Conservation (phyloP, 23 tunicate genomes). For the Pegea sp. region DNA sequence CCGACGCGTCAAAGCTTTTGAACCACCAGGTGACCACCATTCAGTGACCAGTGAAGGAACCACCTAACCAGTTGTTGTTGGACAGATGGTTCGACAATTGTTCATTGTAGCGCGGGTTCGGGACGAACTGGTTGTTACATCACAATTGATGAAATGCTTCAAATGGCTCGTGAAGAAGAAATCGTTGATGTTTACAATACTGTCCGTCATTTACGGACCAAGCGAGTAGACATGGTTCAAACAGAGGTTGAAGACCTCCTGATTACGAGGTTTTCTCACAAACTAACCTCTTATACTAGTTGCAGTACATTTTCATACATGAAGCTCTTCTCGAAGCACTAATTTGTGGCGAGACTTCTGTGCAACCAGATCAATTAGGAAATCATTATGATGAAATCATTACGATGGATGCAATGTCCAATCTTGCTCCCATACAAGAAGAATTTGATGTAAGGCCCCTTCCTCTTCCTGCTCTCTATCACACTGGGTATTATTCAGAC, state of each 20-base stretch:
- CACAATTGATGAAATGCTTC: slow-evolving; percentile 80
- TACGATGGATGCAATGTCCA: slow-evolving; percentile 59
- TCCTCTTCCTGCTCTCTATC: not conserved
- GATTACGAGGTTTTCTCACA: not conserved
- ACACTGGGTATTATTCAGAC: slow-evolving; percentile 19
- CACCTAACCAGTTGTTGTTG: not conserved
- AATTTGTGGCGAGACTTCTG: slow-evolving; percentile 93
- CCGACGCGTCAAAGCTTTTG: slow-evolving; percentile 44
- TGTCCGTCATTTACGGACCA: slow-evolving; percentile 36
- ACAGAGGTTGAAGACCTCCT: slow-evolving; percentile 26
- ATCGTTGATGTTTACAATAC: slow-evolving; percentile 91
- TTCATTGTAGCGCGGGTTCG: slow-evolving; percentile 95
- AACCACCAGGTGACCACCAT: slow-evolving; percentile 12
- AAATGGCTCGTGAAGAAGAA: slow-evolving; percentile 93
- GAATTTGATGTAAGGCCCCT: slow-evolving; percentile 66
- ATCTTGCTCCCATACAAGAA: slow-evolving; percentile 93
- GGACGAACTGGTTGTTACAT: slow-evolving; percentile 93
- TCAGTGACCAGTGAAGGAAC: not conserved
- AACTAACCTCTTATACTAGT: slow-evolving; percentile 14
- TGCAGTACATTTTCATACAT: slow-evolving; percentile 94
- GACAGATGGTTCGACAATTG: slow-evolving; percentile 55
- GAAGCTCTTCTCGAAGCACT: slow-evolving; percentile 87
- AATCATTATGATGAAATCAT: slow-evolving; percentile 91
- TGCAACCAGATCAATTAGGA: slow-evolving; percentile 22
- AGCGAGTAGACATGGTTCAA: slow-evolving; percentile 91